phyloP scores from a whole-genome alignment of 2,113 vertebrate genomes.

The Rhineura floridana region DNA sequence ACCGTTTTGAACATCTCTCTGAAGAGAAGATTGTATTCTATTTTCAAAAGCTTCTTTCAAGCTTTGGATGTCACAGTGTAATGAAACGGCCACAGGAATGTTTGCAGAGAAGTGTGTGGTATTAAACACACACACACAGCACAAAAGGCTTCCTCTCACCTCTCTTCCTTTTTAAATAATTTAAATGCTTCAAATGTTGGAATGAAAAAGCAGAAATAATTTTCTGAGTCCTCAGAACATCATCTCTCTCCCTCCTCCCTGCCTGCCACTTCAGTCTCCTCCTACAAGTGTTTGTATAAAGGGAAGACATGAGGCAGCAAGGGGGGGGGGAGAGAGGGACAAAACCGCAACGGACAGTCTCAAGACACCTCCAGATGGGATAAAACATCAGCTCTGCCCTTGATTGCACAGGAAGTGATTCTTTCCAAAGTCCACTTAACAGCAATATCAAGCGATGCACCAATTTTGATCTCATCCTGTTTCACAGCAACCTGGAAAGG shows the following conservation, averaged over 20 bases:
- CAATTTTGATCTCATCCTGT: too few species aligned
- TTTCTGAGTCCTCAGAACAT: not conserved
- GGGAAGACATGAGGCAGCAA: not conserved
- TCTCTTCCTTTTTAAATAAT: not conserved
- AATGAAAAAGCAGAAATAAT: not conserved
- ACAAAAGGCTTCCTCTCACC: not conserved
- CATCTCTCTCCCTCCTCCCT: rapidly evolving
- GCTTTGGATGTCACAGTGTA: constrained; percentile 44
- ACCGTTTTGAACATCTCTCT: constrained; percentile 16
- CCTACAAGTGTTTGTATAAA: not conserved
- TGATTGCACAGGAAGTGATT: not conserved
- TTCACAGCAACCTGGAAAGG: too few species aligned
- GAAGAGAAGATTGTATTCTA: constrained; percentile 55
- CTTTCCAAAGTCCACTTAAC: not conserved
- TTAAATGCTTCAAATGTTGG: not conserved
- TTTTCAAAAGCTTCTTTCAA: constrained; percentile 58
- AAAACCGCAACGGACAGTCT: not conserved
- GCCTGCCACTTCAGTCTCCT: not conserved
- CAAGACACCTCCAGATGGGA: not conserved
- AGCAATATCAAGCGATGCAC: not conserved
- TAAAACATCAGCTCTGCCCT: not conserved
- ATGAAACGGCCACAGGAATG: constrained; percentile 35
- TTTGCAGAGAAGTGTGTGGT: constrained; percentile 19
- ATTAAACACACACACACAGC: too few species aligned
- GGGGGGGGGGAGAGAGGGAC: not conserved